These are phyloP conservation scores for Epiblema foenella DNA, from an alignment of 2,888 invertebrate genomes.

Conservation along the genomic window DNA sequence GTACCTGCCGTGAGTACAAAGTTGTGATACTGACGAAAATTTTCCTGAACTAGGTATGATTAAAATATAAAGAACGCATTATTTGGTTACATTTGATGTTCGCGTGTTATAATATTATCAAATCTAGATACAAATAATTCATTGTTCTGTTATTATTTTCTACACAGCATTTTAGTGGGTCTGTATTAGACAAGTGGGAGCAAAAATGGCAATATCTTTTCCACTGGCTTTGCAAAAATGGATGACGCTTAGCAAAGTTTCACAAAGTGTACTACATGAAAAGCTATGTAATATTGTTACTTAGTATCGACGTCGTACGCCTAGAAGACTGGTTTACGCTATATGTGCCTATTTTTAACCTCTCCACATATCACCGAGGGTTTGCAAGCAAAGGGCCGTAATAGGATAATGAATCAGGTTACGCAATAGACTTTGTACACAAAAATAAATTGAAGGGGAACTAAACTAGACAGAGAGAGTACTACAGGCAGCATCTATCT, in stretches of 20 bases:
- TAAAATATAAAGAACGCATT: too few species aligned
- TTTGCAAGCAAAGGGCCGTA: conserved; percentile 14
- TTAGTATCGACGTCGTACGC: neutral
- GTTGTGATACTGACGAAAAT: neutral
- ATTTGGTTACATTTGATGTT: too few species aligned
- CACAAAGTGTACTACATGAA: neutral
- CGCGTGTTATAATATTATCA: too few species aligned
- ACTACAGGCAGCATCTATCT: neutral
- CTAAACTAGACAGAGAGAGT: neutral
- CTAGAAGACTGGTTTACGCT: conserved; percentile 23
- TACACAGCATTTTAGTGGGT: too few species aligned
- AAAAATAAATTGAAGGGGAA: conserved; percentile 30
- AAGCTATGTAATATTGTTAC: conserved; percentile 9
- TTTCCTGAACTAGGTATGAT: neutral
- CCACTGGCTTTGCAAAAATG: neutral
- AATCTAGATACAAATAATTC: too few species aligned
- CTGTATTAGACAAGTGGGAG: too few species aligned
- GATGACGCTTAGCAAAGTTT: neutral
- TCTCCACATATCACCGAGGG: conserved; percentile 4
- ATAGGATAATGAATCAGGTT: conserved; percentile 37
- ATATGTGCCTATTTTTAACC: conserved; percentile 28
- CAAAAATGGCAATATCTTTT: neutral
- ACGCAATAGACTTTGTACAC: conserved; percentile 34
- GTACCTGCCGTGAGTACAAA: too few species aligned
- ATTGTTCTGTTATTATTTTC: neutral